A percentile compares a stretch with the other conserved stretches of the same genome.
These are phyloP conservation scores for Symphodus melops DNA, from an alignment of 2,113 vertebrate genomes.

Conservation along the genomic window DNA sequence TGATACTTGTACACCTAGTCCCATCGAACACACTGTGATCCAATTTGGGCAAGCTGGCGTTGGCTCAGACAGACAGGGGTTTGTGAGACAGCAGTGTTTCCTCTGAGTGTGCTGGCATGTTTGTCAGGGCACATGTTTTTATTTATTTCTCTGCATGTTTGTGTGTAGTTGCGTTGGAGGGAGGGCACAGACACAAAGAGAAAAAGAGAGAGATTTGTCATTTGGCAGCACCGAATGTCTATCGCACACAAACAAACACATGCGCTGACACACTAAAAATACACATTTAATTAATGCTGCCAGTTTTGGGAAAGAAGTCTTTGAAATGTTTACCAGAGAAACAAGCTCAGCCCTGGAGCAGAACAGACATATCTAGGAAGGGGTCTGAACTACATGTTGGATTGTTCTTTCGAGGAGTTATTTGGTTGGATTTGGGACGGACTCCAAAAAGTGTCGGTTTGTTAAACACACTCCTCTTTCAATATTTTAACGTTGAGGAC, in stretches of 20 bases:
- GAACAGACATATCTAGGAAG: neutral
- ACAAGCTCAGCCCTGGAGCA: conserved; percentile 7
- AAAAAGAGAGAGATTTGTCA: conserved; percentile 32
- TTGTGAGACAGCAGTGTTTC: conserved; percentile 31
- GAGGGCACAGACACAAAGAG: conserved; percentile 24
- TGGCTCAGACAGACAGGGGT: conserved; percentile 55
- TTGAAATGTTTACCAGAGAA: conserved; percentile 35
- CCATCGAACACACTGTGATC: conserved; percentile 81
- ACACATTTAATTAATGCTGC: conserved; percentile 40
- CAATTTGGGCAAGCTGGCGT: conserved; percentile 78
- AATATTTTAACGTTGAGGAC: neutral
- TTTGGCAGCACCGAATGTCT: conserved; percentile 30
- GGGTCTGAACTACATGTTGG: neutral
- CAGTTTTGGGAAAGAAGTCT: conserved; percentile 8
- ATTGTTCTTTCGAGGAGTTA: neutral
- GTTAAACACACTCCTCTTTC: conserved; percentile 12
- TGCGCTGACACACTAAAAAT: neutral
- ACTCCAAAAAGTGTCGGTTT: neutral
- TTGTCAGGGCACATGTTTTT: conserved; percentile 40
- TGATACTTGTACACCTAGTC: conserved; percentile 81
- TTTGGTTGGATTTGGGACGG: conserved; percentile 5
- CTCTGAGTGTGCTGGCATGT: conserved; percentile 46
- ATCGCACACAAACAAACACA: neutral
- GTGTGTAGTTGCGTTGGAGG: conserved; percentile 17
- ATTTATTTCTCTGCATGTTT: conserved; percentile 37